Evolutionary conservation across 2,113 vertebrate species (phyloP).

Genomic region (Bufo bufo): DNA sequence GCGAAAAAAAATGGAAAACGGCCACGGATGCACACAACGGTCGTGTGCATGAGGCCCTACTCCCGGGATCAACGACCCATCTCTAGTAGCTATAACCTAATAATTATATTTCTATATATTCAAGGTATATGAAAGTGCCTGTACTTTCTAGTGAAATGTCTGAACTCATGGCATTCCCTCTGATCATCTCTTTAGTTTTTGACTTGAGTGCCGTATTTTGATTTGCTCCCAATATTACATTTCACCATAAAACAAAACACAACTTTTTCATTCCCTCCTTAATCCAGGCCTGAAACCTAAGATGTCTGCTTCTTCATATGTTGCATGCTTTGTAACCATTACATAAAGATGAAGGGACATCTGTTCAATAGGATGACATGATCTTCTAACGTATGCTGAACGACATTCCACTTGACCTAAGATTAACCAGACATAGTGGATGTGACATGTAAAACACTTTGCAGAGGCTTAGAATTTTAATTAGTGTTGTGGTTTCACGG

Average conservation of each 20-base stretch:
- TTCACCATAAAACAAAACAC: not conserved
- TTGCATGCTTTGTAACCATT: not conserved
- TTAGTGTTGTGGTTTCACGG: not conserved
- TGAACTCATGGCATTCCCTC: too few relatives aligned
- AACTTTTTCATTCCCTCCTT: not conserved
- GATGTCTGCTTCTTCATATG: not conserved
- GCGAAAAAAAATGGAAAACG: too few relatives aligned
- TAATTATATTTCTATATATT: too few relatives aligned
- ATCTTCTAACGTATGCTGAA: not conserved
- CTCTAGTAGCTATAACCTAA: too few relatives aligned
- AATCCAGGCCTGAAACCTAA: slow-evolving; percentile 4
- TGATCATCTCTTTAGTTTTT: too few relatives aligned
- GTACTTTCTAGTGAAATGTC: too few relatives aligned
- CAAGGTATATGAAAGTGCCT: too few relatives aligned
- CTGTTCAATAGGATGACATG: slow-evolving; percentile 2
- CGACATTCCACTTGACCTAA: not conserved
- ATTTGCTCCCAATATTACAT: too few relatives aligned
- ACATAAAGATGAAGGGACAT: slow-evolving; percentile 10
- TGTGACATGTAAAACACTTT: not conserved
- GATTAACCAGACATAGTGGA: not conserved
- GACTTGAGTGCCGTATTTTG: too few relatives aligned
- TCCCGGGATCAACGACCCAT: too few relatives aligned
- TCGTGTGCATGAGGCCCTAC: too few relatives aligned
- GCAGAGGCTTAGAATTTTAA: not conserved
- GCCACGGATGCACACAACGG: too few relatives aligned